These are phyloP conservation scores for Verasper variegatus DNA, from an alignment of 2,113 vertebrate genomes.

Conservation along the genomic window DNA sequence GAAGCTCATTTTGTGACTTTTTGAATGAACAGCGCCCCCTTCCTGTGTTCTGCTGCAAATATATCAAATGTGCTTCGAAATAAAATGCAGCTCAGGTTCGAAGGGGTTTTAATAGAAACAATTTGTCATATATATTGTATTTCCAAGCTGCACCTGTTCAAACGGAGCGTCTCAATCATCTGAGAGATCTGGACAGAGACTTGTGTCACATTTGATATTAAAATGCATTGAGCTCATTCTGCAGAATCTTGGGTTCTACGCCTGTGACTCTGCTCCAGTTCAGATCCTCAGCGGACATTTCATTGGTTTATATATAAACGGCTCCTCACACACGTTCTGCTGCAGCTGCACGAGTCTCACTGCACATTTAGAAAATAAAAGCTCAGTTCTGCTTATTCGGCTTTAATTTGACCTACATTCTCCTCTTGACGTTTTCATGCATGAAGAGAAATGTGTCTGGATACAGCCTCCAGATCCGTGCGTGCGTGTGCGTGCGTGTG, in stretches of 20 bases:
- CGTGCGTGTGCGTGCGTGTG: neutral
- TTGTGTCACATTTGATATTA: neutral
- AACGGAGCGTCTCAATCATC: neutral
- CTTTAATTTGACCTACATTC: slow-evolving; percentile 55
- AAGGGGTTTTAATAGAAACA: neutral
- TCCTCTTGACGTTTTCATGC: neutral
- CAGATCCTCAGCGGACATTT: neutral
- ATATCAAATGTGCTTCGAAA: slow-evolving; percentile 19
- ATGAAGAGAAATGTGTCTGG: neutral
- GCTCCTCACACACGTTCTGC: neutral
- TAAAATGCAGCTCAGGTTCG: slow-evolving; percentile 23
- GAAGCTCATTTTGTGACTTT: neutral
- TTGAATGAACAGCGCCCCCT: slow-evolving; percentile 14
- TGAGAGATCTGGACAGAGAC: too few species aligned
- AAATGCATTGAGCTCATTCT: neutral
- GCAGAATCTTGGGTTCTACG: neutral
- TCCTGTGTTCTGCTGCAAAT: neutral
- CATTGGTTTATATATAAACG: neutral
- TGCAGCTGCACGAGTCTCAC: neutral
- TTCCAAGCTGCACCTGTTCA: neutral
- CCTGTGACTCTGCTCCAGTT: neutral
- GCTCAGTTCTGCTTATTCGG: slow-evolving; percentile 2
- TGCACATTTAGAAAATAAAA: neutral
- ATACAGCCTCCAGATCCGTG: neutral
- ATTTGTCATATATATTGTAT: neutral